Evolutionary conservation across 2,888 invertebrate genomes (phyloP), one percentile per base, ranked within the genome.

Genomic region (Onthophagus sagittarius): DNA sequence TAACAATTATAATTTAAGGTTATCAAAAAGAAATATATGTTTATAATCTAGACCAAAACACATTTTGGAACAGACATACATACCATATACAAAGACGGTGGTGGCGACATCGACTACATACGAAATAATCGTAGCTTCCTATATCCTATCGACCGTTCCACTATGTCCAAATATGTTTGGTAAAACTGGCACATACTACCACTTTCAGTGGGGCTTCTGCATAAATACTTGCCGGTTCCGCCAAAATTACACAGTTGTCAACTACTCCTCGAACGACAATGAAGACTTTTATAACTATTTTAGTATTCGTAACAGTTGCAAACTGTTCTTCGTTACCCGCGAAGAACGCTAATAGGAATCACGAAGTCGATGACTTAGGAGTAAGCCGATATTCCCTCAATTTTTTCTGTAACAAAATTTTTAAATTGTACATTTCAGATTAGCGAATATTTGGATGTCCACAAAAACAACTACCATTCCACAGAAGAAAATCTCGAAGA

Each of bases 401-500:
- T 15, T 23, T 23, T 32, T 63, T 33, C 15, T 33, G 70, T 33
- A 70, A 69, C 39, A 70, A 63, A 7, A 63, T 62, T 72, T 72
- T 53, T 71, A 63, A 7, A 63, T 62, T 72, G 67, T 53, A 67
- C 62, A 13, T 70, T 69, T 31, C 32, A 93, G 93, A 87, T 93
- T 78, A 89, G 91, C 32, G 91, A 93, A 78, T 88, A 88, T 73
- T 89, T 93, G 76, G 91, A 92, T 83, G 90, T 93, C 63, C 90
- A 90, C 77, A 89, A 90, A 80, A 93, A 92, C 84, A 90, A 88
- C 75, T 86, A 79, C 88, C 89, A 75, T 86, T 15, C 86, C 69
- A 88, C 88, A 78, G 89, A 90, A 75, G 87, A 88, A 74, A 88
- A 88, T 78, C n/a, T n/a, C n/a, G 89, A 90, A 75, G 87, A 88